These are phyloP conservation scores for Styela plicata DNA, from an alignment of 23 tunicate species.

Conservation along the genomic window DNA sequence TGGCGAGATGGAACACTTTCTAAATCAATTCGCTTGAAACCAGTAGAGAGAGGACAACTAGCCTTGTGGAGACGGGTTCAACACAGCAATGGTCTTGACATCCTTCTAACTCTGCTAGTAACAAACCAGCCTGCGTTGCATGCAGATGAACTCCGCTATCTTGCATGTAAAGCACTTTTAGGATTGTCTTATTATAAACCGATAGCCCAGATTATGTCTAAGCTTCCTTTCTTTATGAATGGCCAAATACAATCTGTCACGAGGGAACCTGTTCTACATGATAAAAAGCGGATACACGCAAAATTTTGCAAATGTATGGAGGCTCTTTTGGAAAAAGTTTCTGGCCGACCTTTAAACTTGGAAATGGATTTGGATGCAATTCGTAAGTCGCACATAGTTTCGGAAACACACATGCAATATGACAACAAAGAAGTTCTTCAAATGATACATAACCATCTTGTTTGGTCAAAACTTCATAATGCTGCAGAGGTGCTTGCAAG, in stretches of 20 bases:
- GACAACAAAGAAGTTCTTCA: constrained; percentile 77
- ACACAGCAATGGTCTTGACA: constrained; percentile 58
- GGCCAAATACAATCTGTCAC: constrained; percentile 56
- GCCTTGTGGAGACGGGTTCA: constrained; percentile 54
- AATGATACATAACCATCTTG: constrained; percentile 71
- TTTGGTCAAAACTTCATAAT: constrained; percentile 61
- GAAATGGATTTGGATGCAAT: constrained; percentile 62
- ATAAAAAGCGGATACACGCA: constrained; percentile 46
- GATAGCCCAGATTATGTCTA: constrained; percentile 70
- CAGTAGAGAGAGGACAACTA: constrained; percentile 3
- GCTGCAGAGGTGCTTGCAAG: constrained; percentile 50
- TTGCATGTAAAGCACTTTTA: constrained; percentile 78
- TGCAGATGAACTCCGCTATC: constrained; percentile 59
- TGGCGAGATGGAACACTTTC: constrained; percentile 33
- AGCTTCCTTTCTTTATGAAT: constrained; percentile 61
- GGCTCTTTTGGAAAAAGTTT: constrained; percentile 49
- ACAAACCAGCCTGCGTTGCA: constrained; percentile 53
- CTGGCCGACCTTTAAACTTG: constrained; percentile 66
- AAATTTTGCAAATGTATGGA: constrained; percentile 68
- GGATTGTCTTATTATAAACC: constrained; percentile 65
- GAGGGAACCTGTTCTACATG: constrained; percentile 69
- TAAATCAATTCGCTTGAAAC: constrained; percentile 17
- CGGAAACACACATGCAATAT: constrained; percentile 70
- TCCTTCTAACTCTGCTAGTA: constrained; percentile 42
- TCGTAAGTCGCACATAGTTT: constrained; percentile 69